Percentiles rank a stretch among this genome's conserved stretches.
Evolutionary conservation across 2,888 invertebrate species (phyloP).

Genomic region (Dioctria rufipes): DNA sequence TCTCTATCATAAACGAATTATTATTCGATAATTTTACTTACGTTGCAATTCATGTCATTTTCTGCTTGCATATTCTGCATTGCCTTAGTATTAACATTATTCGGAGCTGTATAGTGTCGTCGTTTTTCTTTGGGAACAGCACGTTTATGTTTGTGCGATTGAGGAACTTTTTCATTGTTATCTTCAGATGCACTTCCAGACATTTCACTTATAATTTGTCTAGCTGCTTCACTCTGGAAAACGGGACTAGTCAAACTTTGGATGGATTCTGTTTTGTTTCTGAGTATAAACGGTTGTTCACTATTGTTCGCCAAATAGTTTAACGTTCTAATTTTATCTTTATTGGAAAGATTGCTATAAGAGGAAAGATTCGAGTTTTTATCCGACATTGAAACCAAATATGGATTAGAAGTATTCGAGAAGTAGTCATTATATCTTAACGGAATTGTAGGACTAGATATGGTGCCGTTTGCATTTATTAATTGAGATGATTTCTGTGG

Average conservation of each 20-base stretch:
- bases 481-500: constrained; percentile 12
- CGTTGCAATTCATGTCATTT: constrained; percentile 71
- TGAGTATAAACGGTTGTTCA: constrained; percentile 28
- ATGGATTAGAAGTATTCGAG: constrained; percentile 59
- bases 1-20: background rate
- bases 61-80: constrained; percentile 74
- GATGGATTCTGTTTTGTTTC: constrained; percentile 68
- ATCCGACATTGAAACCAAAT: constrained; percentile 65
- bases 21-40: constrained; percentile 60
- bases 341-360: constrained; percentile 63
- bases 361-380: constrained; percentile 67
- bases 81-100: constrained; percentile 78
- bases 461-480: constrained; percentile 13
- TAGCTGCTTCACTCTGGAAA: constrained; percentile 89
- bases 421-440: constrained; percentile 63
- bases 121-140: constrained; percentile 87
- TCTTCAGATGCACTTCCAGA: constrained; percentile 72
- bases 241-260: constrained; percentile 77
- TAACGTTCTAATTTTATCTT: constrained; percentile 26
- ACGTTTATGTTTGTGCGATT: constrained; percentile 76
- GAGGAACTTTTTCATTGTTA: constrained; percentile 71
- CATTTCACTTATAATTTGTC: constrained; percentile 89
- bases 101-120: constrained; percentile 89
- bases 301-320: constrained; percentile 9
- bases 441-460: constrained; percentile 57